Conservation (phyloP, 1,140 invertebrate species). For the Lysiphlebus fabarum region DNA sequence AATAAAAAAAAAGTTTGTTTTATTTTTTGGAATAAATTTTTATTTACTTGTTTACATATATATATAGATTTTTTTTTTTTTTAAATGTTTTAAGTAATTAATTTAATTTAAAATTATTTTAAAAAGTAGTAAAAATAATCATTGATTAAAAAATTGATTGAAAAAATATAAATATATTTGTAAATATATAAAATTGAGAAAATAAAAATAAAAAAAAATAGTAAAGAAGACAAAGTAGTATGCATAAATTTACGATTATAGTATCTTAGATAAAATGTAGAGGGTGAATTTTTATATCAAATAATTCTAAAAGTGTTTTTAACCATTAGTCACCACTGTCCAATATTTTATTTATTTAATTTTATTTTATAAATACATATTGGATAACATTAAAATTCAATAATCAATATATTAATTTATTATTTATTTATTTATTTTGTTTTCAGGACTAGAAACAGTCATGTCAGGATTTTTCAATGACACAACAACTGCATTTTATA, state of each 20-base stretch:
- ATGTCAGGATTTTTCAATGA: conserved; percentile 99
- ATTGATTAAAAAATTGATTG: no score
- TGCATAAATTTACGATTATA: conserved; percentile 31
- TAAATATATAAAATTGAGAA: not conserved
- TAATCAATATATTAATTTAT: no score
- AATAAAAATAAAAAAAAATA: not conserved
- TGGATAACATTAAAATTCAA: no score
- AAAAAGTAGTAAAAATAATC: no score
- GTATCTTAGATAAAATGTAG: not conserved
- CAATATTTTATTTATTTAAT: not conserved
- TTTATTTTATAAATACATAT: not conserved
- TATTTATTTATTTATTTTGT: conserved; percentile 29
- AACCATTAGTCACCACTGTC: conserved; percentile 27
- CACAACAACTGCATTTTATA: conserved; percentile 97
- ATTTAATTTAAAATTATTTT: no score
- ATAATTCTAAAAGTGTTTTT: conserved; percentile 27
- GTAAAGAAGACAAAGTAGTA: not conserved
- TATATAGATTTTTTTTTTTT: no score
- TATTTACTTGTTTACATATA: no score
- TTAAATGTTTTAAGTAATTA: no score
- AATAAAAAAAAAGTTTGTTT: no score
- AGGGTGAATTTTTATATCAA: conserved; percentile 26
- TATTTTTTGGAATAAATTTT: no score
- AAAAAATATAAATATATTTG: not conserved
- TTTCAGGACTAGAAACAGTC: conserved; percentile 98